phyloP scores from a whole-genome alignment of 2,797 vertebrate species.

The Threskiornis aethiopicus region DNA sequence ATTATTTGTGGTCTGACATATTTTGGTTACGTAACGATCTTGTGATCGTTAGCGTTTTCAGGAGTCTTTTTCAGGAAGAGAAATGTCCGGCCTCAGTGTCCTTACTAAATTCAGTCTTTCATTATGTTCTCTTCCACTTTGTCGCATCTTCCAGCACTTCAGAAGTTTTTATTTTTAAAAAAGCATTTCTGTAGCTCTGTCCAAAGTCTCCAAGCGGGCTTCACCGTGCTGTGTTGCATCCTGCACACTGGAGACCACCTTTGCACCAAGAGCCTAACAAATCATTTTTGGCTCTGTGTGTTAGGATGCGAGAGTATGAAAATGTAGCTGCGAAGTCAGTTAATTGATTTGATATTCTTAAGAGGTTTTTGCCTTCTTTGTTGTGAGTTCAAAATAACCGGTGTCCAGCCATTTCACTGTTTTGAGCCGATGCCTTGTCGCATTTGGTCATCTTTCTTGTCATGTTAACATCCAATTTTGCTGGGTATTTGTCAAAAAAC shows the following conservation, averaged over 20 bases:
- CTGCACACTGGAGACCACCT: background rate
- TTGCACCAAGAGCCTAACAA: background rate
- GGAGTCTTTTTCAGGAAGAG: background rate
- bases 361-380: background rate
- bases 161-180: background rate
- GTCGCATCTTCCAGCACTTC: background rate
- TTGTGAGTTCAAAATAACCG: background rate
- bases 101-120: slow-evolving; percentile 21
- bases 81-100: background rate
- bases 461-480: background rate
- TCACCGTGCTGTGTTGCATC: background rate
- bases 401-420: background rate
- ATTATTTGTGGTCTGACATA: background rate
- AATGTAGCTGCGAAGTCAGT: background rate
- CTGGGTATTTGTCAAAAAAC: background rate
- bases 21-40: background rate
- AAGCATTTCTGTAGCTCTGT: background rate
- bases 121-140: background rate
- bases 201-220: background rate
- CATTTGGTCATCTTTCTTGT: background rate
- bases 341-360: background rate
- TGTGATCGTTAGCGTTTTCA: background rate
- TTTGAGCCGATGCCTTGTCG: background rate
- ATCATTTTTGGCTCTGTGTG: background rate
- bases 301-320: background rate